Evolutionary conservation across 2,797 vertebrate species (phyloP).

Genomic region (Amblyraja radiata): DNA sequence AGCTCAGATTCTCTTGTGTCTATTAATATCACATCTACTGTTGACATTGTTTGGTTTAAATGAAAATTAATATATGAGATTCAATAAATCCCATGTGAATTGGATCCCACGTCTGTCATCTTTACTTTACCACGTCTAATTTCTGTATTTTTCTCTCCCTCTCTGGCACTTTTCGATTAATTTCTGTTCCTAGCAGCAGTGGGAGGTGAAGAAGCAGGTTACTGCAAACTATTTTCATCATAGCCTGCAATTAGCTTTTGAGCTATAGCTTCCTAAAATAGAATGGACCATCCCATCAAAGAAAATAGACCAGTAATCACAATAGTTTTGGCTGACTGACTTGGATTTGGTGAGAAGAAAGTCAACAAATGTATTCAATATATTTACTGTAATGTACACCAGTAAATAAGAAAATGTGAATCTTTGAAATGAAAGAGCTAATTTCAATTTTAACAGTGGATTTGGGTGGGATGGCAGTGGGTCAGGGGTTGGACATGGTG

Average conservation of each 20-base stretch:
- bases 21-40: not conserved
- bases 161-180: not conserved
- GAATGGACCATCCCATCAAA: not conserved
- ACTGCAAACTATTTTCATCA: slow-evolving; percentile 4
- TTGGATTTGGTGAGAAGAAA: not conserved
- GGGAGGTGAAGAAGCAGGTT: not conserved
- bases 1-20: not conserved
- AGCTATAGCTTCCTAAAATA: not conserved
- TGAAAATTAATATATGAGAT: not conserved
- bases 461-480: not conserved
- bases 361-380: not conserved
- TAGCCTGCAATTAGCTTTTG: not conserved
- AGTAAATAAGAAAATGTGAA: not conserved
- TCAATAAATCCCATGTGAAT: not conserved
- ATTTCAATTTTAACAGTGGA: not conserved
- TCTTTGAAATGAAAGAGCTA: not conserved
- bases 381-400: not conserved
- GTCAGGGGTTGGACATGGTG: no score
- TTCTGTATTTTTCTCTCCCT: not conserved
- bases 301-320: not conserved
- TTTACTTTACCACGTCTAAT: not conserved
- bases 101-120: not conserved
- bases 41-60: not conserved
- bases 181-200: not conserved
- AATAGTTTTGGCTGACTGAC: not conserved